Base-by-base conservation (phyloP, 2,113 vertebrate genomes). In the Polypterus senegalus region DNA sequence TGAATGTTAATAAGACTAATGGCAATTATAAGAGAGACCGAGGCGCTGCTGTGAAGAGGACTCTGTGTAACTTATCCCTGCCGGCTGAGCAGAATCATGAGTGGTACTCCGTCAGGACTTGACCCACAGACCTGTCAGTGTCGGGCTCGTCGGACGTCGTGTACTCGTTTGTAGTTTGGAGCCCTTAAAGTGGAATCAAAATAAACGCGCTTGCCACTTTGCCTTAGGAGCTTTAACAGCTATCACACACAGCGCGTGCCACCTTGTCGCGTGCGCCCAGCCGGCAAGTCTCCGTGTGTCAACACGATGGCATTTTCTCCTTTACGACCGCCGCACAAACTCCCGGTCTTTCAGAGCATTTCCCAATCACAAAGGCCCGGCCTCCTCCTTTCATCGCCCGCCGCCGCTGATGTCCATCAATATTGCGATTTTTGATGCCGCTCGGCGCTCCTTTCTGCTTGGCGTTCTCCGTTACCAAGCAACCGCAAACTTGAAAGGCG, bases 381-480 rank as follows among this genome's bases (percentile, higher is more conserved):
- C 59, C 63, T 67, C 59, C 55, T 61, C 66, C 65, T 57, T 65
- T 62, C 58, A 8, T 60, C 62, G 49, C 60, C 62, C 52, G 60
- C 66, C 46, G 66, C 47, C 11, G 5, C 69, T 57, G 54, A 49
- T 60, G 65, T 63, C 27, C 27, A 27, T 27, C 27, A 27, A 27
- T 27, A 27, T 27, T 27, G 27, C 3, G 46, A 63, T 61, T 47
- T 61, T 58, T 7, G 45, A 58, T 66, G 59, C 66, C 49, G 3
- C 61, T 57, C 47, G 3, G 48, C 2, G 60, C 51, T 47, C 61
- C 58, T 5, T 55, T 53, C 54, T 3, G 57, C 61, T 51, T 49
- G 46, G 78, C 76, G 71, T 84, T 74, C 63, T 9, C n/a, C 1
- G 86, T 90, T 81, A 76, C 89, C 43, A 54, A 67, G 89, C 72